Evolutionary conservation across 2,888 invertebrate genomes (phyloP).

Genomic region (Archips crataeganus): DNA sequence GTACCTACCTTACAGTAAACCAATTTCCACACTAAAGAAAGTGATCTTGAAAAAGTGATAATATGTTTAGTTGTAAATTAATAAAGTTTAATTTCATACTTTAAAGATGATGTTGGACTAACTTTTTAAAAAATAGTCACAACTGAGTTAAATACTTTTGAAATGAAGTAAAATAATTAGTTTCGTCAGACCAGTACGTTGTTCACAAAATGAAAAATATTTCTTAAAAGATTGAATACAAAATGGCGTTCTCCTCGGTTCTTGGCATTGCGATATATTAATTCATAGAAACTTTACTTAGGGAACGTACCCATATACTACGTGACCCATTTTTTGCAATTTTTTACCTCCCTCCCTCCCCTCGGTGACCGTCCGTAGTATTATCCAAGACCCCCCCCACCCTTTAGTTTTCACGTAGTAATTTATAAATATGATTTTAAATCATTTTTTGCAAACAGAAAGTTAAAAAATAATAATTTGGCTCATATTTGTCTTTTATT

Average conservation of each 20-base stretch:
- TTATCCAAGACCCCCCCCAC: too few relatives aligned
- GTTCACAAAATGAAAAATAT: background rate
- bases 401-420: too few relatives aligned
- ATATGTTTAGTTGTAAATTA: background rate
- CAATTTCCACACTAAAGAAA: too few relatives aligned
- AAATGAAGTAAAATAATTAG: constrained; percentile 1
- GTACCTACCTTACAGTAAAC: too few relatives aligned
- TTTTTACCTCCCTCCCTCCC: too few relatives aligned
- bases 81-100: background rate
- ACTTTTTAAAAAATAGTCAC: background rate
- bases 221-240: constrained; percentile 10
- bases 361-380: too few relatives aligned
- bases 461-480: too few relatives aligned
- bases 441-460: too few relatives aligned
- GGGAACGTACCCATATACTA: too few relatives aligned
- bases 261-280: constrained; percentile 10
- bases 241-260: constrained; percentile 11
- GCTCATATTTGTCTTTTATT: too few relatives aligned
- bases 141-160: background rate
- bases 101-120: background rate
- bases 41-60: background rate
- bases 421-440: too few relatives aligned
- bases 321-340: too few relatives aligned
- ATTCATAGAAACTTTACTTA: background rate
- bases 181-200: background rate